Conservation (phyloP, 2,888 invertebrate genomes). For the Junonia oenone region DNA sequence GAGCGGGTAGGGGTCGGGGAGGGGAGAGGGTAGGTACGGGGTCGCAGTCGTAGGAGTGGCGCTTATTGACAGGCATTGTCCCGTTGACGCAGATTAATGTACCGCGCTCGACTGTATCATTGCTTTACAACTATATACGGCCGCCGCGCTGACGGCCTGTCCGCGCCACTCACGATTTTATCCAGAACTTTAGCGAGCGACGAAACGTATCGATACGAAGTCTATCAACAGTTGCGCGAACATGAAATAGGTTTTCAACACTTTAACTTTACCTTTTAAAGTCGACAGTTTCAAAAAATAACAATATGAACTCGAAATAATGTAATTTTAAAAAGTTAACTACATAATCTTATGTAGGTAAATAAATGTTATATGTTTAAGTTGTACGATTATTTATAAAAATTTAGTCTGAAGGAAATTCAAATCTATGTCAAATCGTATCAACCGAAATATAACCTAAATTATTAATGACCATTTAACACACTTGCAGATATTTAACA, state of each 20-base stretch:
- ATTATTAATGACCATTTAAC: no score
- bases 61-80: slow-evolving; percentile 39
- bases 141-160: slow-evolving; percentile 9
- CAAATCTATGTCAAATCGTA: no score
- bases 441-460: no score
- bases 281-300: background rate
- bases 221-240: background rate
- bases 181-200: background rate
- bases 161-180: slow-evolving; percentile 7
- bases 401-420: no score
- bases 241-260: background rate
- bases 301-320: background rate
- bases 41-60: slow-evolving; percentile 15
- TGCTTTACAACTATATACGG: slow-evolving; percentile 23
- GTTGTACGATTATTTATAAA: no score
- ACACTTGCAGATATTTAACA: no score
- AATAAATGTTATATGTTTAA: no score
- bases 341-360: no score
- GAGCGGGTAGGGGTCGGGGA: background rate
- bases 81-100: slow-evolving; percentile 38
- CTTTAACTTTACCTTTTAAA: background rate
- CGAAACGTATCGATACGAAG: slow-evolving; percentile 1
- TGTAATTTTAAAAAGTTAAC: no score
- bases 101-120: slow-evolving; percentile 25
- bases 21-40: background rate